Percentiles rank a stretch among this genome's conserved stretches.
Evolutionary conservation across 1,140 invertebrate genomes (phyloP).

Genomic region (Drosophila kikkawai): DNA sequence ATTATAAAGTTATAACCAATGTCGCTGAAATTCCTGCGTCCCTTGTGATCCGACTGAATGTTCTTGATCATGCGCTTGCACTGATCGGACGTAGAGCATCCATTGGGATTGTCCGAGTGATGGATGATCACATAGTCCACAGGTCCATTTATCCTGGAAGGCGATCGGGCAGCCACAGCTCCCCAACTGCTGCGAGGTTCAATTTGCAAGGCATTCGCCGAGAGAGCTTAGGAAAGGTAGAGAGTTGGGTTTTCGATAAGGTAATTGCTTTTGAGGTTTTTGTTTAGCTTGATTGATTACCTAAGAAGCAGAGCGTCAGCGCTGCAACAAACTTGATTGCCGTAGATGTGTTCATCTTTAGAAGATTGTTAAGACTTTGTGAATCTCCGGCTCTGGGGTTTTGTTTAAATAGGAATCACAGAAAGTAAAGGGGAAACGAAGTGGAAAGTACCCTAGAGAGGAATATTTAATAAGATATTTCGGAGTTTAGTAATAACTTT

Average conservation of each 20-base stretch:
- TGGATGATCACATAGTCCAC: conserved; percentile 92
- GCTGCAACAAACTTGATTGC: conserved; percentile 46
- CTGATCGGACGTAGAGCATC: conserved; percentile 85
- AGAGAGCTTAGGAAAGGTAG: conserved; percentile 18
- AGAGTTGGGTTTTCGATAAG: background rate
- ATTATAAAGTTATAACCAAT: conserved; percentile 88
- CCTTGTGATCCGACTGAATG: conserved; percentile 88
- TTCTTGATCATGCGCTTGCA: conserved; percentile 86
- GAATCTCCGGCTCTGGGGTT: background rate
- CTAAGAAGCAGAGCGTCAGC: conserved; percentile 45
- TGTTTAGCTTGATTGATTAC: conserved; percentile 54
- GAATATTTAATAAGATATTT: background rate
- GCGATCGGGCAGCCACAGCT: conserved; percentile 71
- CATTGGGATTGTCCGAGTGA: conserved; percentile 89
- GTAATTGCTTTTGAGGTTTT: background rate
- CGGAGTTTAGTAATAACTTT: no score
- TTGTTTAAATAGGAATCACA: conserved; percentile 60
- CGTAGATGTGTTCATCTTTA: conserved; percentile 50
- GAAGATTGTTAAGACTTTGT: conserved; percentile 17
- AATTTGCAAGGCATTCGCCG: conserved; percentile 55
- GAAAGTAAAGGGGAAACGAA: background rate
- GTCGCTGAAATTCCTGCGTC: conserved; percentile 88
- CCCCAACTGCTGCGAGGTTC: conserved; percentile 80
- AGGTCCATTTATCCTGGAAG: conserved; percentile 68
- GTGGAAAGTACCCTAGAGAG: background rate